A percentile compares a stretch with the other conserved stretches of the same genome.
phyloP scores from a whole-genome alignment of 2,888 invertebrate genomes.

The Leptopilina drosophilae region DNA sequence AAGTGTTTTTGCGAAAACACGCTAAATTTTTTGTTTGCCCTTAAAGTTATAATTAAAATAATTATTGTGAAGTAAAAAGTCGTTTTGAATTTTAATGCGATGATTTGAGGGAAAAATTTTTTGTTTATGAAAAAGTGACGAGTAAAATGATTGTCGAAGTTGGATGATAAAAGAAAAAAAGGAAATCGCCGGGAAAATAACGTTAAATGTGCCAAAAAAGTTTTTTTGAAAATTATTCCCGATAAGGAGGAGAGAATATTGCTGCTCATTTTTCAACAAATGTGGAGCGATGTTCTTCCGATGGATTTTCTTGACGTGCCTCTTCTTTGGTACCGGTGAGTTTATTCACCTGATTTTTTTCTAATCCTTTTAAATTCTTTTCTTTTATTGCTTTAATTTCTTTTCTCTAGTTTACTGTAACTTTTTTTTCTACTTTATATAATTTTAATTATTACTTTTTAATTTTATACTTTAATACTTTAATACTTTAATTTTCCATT shows the following conservation, averaged over 20 bases:
- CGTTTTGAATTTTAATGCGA: too few species aligned
- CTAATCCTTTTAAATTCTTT: neutral
- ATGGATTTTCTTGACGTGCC: slow-evolving; percentile 47
- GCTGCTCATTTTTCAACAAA: slow-evolving; percentile 26
- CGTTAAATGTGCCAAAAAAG: neutral
- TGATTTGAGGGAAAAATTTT: neutral
- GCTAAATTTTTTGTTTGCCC: neutral
- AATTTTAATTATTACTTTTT: too few species aligned
- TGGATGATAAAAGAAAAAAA: slow-evolving; percentile 22
- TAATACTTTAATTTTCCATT: too few species aligned
- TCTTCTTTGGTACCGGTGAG: slow-evolving; percentile 48
- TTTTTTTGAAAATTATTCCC: neutral
- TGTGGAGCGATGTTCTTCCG: slow-evolving; percentile 48
- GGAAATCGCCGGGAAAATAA: too few species aligned
- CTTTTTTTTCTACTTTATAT: too few species aligned
- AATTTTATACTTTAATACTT: too few species aligned
- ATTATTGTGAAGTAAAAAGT: neutral
- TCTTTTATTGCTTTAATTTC: too few species aligned
- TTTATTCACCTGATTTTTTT: slow-evolving; percentile 4
- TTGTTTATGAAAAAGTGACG: neutral
- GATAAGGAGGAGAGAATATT: slow-evolving; percentile 8
- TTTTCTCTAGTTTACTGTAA: too few species aligned
- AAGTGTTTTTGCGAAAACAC: slow-evolving; percentile 1
- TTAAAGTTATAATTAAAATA: neutral
- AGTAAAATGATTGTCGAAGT: slow-evolving; percentile 35